phyloP scores from a whole-genome alignment of 2,888 invertebrate genomes.

The Phortica okadai region DNA sequence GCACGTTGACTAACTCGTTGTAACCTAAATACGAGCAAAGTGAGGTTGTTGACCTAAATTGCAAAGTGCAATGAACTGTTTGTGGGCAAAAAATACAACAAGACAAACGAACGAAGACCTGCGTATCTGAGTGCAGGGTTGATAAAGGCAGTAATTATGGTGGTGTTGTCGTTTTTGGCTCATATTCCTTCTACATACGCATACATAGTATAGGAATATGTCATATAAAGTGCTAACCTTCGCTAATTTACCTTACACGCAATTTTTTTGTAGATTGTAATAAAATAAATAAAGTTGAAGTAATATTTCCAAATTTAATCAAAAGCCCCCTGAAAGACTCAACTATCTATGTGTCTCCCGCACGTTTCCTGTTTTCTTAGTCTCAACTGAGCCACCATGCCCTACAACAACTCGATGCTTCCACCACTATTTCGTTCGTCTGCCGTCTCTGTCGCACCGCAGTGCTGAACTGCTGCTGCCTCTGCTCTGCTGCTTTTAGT shows the following conservation, averaged over 20 bases:
- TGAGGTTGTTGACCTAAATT: conserved; percentile 76
- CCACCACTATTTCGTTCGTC: conserved; percentile 49
- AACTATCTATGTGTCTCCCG: no score
- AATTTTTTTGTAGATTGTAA: no score
- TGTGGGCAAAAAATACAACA: conserved; percentile 47
- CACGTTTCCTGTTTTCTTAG: conserved; percentile 25
- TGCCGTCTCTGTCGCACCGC: conserved; percentile 35
- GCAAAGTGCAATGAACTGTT: conserved; percentile 75
- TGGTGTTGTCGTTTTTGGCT: neutral
- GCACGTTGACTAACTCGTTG: conserved; percentile 4
- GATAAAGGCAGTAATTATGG: neutral
- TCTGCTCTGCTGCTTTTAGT: conserved; percentile 61
- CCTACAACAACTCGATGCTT: conserved; percentile 15
- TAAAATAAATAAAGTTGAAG: no score
- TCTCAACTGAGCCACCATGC: conserved; percentile 28
- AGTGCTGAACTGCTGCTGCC: conserved; percentile 13
- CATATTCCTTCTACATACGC: no score
- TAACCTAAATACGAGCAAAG: conserved; percentile 68
- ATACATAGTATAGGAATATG: no score
- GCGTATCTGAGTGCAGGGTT: neutral
- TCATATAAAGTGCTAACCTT: no score
- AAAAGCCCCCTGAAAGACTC: no score
- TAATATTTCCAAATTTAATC: no score
- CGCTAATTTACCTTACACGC: no score
- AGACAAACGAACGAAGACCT: conserved; percentile 25